A percentile compares a stretch with the other conserved stretches of the same genome.
Evolutionary conservation across 64 coral and sea anemone species (phyloP).

Genomic region (Montipora capricornis): DNA sequence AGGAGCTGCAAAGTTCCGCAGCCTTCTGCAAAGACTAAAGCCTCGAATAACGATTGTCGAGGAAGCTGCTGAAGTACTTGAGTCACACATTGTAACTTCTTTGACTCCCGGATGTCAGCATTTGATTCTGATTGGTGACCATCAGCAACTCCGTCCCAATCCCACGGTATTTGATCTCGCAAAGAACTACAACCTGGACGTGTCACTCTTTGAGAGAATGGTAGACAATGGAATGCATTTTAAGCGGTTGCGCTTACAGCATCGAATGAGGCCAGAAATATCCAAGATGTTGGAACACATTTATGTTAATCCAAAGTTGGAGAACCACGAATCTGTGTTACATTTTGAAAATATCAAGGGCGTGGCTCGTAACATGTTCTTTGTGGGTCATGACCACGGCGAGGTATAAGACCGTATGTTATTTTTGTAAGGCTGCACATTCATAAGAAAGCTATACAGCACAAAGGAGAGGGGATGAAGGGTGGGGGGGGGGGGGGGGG

Average conservation of each 20-base stretch:
- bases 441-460: no score
- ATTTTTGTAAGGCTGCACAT: no score
- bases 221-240: conserved; percentile 76
- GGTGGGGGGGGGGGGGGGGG: no score
- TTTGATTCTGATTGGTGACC: conserved; percentile 97
- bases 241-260: conserved; percentile 62
- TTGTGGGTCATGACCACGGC: conserved; percentile 77
- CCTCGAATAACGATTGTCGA: conserved; percentile 93
- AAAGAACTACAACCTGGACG: conserved; percentile 80
- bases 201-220: conserved; percentile 97
- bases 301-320: conserved; percentile 61
- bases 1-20: conserved; percentile 91
- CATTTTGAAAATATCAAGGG: conserved; percentile 84
- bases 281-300: conserved; percentile 83
- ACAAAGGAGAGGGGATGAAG: no score
- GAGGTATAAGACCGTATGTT: conserved; percentile 39
- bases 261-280: conserved; percentile 96
- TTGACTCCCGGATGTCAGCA: conserved; percentile 90
- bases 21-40: conserved; percentile 73
- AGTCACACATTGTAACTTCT: conserved; percentile 97
- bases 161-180: conserved; percentile 85
- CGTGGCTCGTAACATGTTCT: conserved; percentile 81
- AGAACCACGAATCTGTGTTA: conserved; percentile 84
- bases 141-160: conserved; percentile 92
- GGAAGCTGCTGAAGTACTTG: conserved; percentile 96